Base-by-base conservation (phyloP, 35 echinoderm and acorn worm species). In the Ophioderma brevispina region DNA sequence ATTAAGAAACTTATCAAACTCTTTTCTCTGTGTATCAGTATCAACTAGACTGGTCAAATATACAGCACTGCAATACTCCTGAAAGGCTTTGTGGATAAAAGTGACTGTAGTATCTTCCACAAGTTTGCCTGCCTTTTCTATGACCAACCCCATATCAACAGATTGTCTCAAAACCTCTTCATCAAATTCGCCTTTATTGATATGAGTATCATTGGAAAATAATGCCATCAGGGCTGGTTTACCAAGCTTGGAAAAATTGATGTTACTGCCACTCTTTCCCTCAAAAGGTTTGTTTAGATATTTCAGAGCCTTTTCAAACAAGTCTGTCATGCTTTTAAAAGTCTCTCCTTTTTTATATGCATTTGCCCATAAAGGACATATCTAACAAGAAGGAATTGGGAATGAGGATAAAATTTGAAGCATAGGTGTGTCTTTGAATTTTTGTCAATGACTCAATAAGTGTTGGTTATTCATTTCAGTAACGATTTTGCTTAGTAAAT, bases 11-110 rank as follows among this genome's bases (percentile, higher is more conserved):
- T 59, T 1, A 0, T 75, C 19, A 64, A 85, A 85, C 31, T 59
- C 35, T 55, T n/a, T n/a, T 18, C 4, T 31, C 33, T 85, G 21
- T 0, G n/a, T n/a, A n/a, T n/a, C n/a, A n/a, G 46, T 36, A 19
- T 59, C 34, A 0, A 34, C 1, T 36, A 85, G 21, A 30, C 31
- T 28, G 35, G 15, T 31, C 49, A 85, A 37, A 28, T 85, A 85
- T 1, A 85, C 52, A 43, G 83, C 83, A 31, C 32, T 37, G 36
- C 52, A 85, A n/a, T 85, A 85, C 70, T 85, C 83, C 52, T 85
- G 83, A 37, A 85, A 85, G 5, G 50, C 70, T 17, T 85, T 85
- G 52, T 85, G 83, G 21, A 85, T 32, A 37, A 64, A 85, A 13
- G 32, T 36, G 31, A 85, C 31, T 30, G 31, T 35, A 23, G 8